Percentiles rank a stretch among this genome's conserved stretches.
These are phyloP conservation scores for Neodiprion pinetum DNA, from an alignment of 1,140 invertebrate genomes.

Conservation along the genomic window DNA sequence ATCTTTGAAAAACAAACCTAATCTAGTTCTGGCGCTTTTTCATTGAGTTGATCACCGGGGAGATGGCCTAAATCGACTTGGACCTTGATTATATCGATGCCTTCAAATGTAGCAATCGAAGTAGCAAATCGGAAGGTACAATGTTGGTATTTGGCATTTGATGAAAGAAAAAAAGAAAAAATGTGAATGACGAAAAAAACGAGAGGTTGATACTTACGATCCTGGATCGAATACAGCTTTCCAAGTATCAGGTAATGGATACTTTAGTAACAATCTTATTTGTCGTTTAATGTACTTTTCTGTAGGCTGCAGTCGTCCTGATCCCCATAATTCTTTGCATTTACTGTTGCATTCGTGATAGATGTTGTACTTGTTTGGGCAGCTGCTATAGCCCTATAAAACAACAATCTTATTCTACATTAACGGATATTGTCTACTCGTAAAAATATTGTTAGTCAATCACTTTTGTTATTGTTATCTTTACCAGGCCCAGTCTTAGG, in stretches of 20 bases:
- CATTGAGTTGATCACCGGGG: no score
- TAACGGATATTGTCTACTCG: no score
- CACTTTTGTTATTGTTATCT: no score
- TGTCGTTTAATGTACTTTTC: conserved; percentile 79
- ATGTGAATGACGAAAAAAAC: conserved; percentile 25
- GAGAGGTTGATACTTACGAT: conserved; percentile 64
- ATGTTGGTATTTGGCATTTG: no score
- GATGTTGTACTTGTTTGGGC: conserved; percentile 96
- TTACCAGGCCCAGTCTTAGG: no score
- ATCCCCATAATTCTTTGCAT: conserved; percentile 90
- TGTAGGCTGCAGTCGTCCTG: conserved; percentile 74
- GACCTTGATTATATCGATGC: no score
- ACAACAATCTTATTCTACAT: conserved; percentile 14
- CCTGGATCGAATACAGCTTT: conserved; percentile 92
- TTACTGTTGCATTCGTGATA: conserved; percentile 91
- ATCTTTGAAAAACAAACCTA: no score
- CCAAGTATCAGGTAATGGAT: conserved; percentile 93
- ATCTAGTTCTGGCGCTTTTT: no score
- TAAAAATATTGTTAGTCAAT: no score
- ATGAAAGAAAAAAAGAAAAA: neutral
- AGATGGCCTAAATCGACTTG: no score
- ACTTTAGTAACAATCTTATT: conserved; percentile 81
- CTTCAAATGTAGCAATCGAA: no score
- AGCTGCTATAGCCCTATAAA: conserved; percentile 74
- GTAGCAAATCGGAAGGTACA: no score